Base-by-base conservation (phyloP, 2,888 invertebrate genomes). In the Drosophila testacea region DNA sequence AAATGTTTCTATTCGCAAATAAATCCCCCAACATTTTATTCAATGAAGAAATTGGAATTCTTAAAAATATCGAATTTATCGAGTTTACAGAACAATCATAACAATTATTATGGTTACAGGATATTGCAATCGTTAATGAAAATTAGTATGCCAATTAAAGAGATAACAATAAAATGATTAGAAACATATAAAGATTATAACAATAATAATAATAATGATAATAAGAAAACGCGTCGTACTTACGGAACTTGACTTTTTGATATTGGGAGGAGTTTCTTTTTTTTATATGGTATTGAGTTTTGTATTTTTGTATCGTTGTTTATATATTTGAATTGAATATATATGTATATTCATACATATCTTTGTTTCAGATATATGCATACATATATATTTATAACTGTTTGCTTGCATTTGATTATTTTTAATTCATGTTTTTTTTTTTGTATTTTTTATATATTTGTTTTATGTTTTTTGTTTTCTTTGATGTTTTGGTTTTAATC, bases 161-260 rank as follows among this genome's bases (percentile, higher is more conserved):
- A 13, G 41, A 32, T 32, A 42, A 50, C 32, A 36, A 7, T 11
- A 46, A 61, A 47, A 63, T 47, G 32, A 63, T 55, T 32, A 55
- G 59, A 32, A 63, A 55, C 46, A 63, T 39, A 55, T 47, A n/a
- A 46, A 36, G 36, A 22, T 22, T 27, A 30, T n/a, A 44, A 52
- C 32, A 46, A 54, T 28, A 61, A 22, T 39, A 66, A 80, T 51
- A 54, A 60, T 48, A 41, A 69, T 36, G 50, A 67, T 46, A 56
- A 70, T 60, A 68, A 80, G 47, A 61, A 69, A 83, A 71, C 68
- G 70, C 71, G 46, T 81, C 64, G 81, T 83, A 83, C 83, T 83
- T 83, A 83, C 83, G 75, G 83, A 72, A 81, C 73, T 76, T 75
- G 64, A 81, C 65, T 64, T 82, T 81, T 81, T 69, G 65, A 59